Conservation (phyloP, 2,888 invertebrate genomes). For the Dryobotodes eremita region DNA sequence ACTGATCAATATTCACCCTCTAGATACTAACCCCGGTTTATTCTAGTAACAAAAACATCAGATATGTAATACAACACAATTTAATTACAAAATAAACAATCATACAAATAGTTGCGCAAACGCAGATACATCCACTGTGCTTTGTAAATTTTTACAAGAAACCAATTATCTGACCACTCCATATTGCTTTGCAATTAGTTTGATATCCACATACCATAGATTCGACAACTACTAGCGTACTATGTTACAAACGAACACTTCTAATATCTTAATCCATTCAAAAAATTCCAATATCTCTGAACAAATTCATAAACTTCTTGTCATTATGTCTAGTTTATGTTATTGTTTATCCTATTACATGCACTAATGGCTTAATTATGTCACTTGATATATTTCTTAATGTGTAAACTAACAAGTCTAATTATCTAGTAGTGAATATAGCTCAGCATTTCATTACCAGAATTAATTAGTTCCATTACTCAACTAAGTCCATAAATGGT, state of each 20-base stretch:
- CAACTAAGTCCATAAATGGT: not conserved
- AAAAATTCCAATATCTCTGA: constrained; percentile 34
- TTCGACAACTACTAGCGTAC: constrained; percentile 57
- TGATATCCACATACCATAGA: constrained; percentile 38
- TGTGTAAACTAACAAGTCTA: constrained; percentile 41
- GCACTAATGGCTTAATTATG: constrained; percentile 22
- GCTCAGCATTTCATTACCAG: constrained; percentile 12
- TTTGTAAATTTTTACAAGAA: constrained; percentile 55
- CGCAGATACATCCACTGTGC: constrained; percentile 49
- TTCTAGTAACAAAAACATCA: constrained; percentile 57
- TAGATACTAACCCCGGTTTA: constrained; percentile 20
- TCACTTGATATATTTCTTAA: constrained; percentile 32
- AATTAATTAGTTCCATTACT: constrained; percentile 14
- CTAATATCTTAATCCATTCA: constrained; percentile 31
- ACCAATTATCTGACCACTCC: constrained; percentile 48
- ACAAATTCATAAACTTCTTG: constrained; percentile 39
- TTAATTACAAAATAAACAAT: constrained; percentile 71
- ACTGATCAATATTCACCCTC: constrained; percentile 71
- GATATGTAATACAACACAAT: constrained; percentile 66
- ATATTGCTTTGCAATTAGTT: constrained; percentile 50
- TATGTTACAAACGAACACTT: constrained; percentile 56
- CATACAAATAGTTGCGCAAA: constrained; percentile 64
- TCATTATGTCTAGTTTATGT: constrained; percentile 41
- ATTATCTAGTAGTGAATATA: constrained; percentile 20
- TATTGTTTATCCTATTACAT: constrained; percentile 38